Percentiles rank a stretch among this genome's conserved stretches.
Conservation (phyloP, 2,113 vertebrate genomes). For the Gasterosteus aculeatus region DNA sequence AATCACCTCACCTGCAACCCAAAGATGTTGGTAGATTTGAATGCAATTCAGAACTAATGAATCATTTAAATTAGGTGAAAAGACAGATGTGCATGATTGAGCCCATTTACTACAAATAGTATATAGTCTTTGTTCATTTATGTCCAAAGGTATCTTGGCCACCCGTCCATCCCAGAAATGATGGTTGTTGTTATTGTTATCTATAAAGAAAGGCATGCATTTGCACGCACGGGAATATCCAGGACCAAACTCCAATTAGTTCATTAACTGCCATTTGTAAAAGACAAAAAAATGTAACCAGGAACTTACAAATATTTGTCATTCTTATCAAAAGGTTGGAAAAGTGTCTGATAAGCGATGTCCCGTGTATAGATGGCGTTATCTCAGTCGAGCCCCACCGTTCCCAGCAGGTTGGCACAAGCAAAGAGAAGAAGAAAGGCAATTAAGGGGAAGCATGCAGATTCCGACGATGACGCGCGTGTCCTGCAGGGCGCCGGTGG, state of each 20-base stretch:
- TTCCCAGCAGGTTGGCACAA: constrained; percentile 74
- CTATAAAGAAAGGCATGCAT: neutral
- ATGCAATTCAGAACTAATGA: neutral
- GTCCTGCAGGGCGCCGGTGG: constrained; percentile 43
- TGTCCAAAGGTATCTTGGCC: neutral
- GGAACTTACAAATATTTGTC: constrained; percentile 3
- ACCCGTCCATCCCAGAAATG: no score
- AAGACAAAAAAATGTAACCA: no score
- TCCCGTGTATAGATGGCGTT: constrained; percentile 59
- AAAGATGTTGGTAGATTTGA: neutral
- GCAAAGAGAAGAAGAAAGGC: constrained; percentile 77
- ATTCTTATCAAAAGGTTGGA: constrained; percentile 7
- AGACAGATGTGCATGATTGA: neutral
- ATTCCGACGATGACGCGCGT: constrained; percentile 53
- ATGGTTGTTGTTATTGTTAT: neutral
- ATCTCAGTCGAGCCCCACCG: constrained; percentile 69
- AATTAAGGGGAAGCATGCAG: constrained; percentile 71
- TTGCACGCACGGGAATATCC: neutral
- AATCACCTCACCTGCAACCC: constrained; percentile 19
- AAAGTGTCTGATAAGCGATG: constrained; percentile 48
- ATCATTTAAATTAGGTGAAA: neutral
- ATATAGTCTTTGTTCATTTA: neutral
- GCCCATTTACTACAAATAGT: neutral
- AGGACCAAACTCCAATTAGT: no score
- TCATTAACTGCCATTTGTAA: no score